Evolutionary conservation across 2,113 vertebrate genomes (phyloP).

Genomic region (Nibea albiflora): DNA sequence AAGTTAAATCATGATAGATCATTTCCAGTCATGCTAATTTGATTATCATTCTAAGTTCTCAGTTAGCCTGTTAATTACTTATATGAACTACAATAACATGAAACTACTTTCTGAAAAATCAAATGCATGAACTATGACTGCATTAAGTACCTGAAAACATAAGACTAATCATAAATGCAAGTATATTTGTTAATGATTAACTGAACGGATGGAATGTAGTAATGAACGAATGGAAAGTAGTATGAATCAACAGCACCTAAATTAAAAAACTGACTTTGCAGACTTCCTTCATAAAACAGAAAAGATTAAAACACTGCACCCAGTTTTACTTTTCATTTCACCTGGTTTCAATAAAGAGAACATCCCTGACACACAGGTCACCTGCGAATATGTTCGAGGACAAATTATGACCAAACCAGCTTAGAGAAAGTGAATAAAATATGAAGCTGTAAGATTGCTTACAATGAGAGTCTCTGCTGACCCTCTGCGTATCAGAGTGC

Average conservation of each 20-base stretch:
- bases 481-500: background rate
- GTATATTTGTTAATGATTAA: background rate
- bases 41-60: background rate
- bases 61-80: background rate
- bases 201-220: background rate
- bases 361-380: background rate
- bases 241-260: background rate
- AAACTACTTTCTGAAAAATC: background rate
- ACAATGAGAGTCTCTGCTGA: constrained; percentile 6
- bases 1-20: background rate
- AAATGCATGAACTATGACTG: background rate
- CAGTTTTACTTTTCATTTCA: background rate
- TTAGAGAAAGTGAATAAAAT: constrained; percentile 5
- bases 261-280: background rate
- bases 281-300: background rate
- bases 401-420: background rate
- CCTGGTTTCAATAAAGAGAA: background rate
- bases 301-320: background rate
- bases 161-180: background rate
- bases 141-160: background rate
- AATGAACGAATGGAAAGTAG: background rate
- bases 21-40: background rate
- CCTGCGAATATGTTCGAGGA: background rate
- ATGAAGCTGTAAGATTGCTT: background rate
- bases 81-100: background rate